These are phyloP conservation scores for Oriolus oriolus DNA, from an alignment of 2,113 vertebrate genomes.

Conservation along the genomic window DNA sequence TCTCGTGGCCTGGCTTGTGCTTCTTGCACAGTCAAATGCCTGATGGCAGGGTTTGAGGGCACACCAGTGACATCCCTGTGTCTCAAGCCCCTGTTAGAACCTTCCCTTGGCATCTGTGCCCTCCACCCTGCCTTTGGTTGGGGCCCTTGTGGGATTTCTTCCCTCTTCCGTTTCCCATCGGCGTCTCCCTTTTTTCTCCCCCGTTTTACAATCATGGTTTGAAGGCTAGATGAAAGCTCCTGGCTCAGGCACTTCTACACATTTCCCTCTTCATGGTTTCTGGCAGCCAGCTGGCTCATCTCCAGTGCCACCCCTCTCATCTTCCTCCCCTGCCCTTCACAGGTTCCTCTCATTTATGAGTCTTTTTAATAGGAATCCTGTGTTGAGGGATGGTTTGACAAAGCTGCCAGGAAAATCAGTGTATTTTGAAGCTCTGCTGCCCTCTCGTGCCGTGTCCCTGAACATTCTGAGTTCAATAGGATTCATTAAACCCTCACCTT, in stretches of 20 bases:
- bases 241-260: neutral
- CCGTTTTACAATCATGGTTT: neutral
- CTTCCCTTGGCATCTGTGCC: neutral
- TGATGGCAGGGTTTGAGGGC: neutral
- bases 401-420: neutral
- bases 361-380: neutral
- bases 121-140: neutral
- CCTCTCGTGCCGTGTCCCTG: constrained; percentile 41
- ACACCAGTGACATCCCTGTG: neutral
- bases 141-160: neutral
- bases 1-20: neutral
- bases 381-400: neutral
- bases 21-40: neutral
- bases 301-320: neutral
- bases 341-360: neutral
- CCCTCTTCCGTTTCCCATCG: neutral
- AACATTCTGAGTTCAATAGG: neutral
- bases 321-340: neutral
- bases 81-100: neutral
- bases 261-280: neutral
- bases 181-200: neutral
- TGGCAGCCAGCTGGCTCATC: neutral
- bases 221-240: neutral
- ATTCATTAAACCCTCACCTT: neutral
- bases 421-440: constrained; percentile 43